A percentile compares a stretch with the other conserved stretches of the same genome.
phyloP scores from a whole-genome alignment of 1,140 invertebrate species.

The Muscidifurax raptorellus region DNA sequence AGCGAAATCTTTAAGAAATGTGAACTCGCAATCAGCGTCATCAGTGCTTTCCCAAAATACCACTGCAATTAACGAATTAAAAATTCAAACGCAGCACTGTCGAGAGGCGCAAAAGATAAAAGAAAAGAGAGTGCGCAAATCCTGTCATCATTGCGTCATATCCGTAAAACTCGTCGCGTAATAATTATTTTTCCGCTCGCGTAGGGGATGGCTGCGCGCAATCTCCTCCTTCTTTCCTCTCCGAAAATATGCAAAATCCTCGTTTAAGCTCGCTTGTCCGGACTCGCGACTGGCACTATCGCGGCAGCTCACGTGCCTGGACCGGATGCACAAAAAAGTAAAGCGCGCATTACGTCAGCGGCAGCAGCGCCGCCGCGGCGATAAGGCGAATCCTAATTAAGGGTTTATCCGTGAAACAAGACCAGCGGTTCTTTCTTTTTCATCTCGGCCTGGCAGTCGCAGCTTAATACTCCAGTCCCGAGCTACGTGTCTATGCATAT shows the following conservation, averaged over 20 bases:
- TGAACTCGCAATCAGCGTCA: too few relatives aligned
- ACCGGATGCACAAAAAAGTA: conserved; percentile 8
- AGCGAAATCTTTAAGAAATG: too few relatives aligned
- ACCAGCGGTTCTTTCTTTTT: not conserved
- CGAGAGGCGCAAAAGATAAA: not conserved
- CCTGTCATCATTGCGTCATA: not conserved
- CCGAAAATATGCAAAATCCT: conserved; percentile 33
- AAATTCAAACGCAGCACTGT: not conserved
- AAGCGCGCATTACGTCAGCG: conserved; percentile 38
- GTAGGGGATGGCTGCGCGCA: not conserved
- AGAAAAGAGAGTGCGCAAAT: too few relatives aligned
- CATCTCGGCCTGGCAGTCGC: not conserved
- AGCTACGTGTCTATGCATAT: not conserved
- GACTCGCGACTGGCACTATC: conserved; percentile 19
- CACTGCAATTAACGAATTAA: not conserved
- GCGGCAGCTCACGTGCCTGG: not conserved
- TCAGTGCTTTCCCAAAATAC: too few relatives aligned
- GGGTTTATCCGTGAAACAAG: conserved; percentile 48
- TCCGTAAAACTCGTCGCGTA: not conserved
- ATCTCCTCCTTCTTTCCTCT: not conserved
- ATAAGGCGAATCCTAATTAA: conserved; percentile 54
- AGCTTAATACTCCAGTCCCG: conserved; percentile 33
- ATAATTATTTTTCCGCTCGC: not conserved
- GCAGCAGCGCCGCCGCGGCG: not conserved
- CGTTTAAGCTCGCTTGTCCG: conserved; percentile 7